phyloP scores from a whole-genome alignment of 2,888 invertebrate genomes.

The Agapostemon virescens region DNA sequence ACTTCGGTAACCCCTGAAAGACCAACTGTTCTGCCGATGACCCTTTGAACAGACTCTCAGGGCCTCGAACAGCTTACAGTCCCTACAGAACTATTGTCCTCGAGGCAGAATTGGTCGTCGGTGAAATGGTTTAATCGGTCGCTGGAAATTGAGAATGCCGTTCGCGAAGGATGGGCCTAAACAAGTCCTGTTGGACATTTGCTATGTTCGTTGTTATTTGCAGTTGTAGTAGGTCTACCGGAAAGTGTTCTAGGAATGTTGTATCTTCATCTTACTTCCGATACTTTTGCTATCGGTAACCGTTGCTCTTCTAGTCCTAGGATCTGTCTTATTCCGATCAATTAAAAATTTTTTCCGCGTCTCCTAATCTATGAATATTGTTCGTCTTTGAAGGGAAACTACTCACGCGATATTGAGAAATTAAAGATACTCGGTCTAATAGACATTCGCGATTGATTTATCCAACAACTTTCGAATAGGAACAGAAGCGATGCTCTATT shows the following conservation, averaged over 20 bases:
- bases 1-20: slow-evolving; percentile 7
- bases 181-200: neutral
- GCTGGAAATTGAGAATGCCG: neutral
- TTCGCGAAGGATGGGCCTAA: neutral
- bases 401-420: no score
- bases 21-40: neutral
- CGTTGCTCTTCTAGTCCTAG: no score
- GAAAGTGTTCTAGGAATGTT: no score
- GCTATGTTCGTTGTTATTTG: neutral
- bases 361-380: no score
- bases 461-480: neutral
- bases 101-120: neutral
- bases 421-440: neutral
- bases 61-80: slow-evolving; percentile 3
- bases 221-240: no score
- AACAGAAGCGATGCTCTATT: neutral
- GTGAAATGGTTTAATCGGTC: neutral
- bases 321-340: no score
- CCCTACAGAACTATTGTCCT: neutral
- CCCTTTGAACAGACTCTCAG: slow-evolving; percentile 3
- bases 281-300: no score
- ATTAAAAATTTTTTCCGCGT: no score
- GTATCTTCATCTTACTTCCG: no score
- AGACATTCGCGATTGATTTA: slow-evolving; percentile 16
- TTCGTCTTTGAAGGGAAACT: no score